A percentile compares a stretch with the other conserved stretches of the same genome.
Evolutionary conservation across 2,888 invertebrate genomes (phyloP).

Genomic region (Noctuana brunneofusca): DNA sequence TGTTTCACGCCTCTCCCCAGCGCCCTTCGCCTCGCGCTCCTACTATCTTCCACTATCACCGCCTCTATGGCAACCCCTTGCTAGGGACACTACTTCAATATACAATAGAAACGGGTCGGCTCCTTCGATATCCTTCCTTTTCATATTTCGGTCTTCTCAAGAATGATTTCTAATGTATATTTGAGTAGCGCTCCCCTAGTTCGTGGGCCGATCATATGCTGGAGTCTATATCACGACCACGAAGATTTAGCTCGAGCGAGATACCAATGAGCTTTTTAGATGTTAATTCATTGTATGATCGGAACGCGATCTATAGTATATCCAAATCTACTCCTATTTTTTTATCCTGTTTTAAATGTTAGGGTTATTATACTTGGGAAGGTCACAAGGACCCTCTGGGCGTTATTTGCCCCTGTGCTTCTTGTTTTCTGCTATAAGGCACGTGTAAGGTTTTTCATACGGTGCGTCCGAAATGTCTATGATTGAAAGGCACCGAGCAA

Average conservation of each 20-base stretch:
- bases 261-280: constrained; percentile 31
- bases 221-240: constrained; percentile 36
- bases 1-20: constrained; percentile 58
- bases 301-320: constrained; percentile 62
- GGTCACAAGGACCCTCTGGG: constrained; percentile 61
- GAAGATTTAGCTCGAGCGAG: constrained; percentile 25
- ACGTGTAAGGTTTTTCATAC: constrained; percentile 51
- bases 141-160: constrained; percentile 17
- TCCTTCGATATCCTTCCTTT: constrained; percentile 32
- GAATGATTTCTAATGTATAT: constrained; percentile 50
- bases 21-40: constrained; percentile 74
- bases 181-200: constrained; percentile 56
- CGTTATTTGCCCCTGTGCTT: constrained; percentile 73
- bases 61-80: constrained; percentile 66
- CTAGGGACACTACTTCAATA: constrained; percentile 58
- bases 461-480: constrained; percentile 56
- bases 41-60: constrained; percentile 75
- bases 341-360: constrained; percentile 81
- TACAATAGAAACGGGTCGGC: constrained; percentile 48
- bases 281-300: constrained; percentile 40
- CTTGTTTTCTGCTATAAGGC: constrained; percentile 76
- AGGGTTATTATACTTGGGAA: constrained; percentile 73
- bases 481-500: constrained; percentile 37
- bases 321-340: constrained; percentile 82
- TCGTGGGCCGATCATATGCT: constrained; percentile 47